Evolutionary conservation across 2,888 invertebrate genomes (phyloP).

Genomic region (Chloromyia formosa): DNA sequence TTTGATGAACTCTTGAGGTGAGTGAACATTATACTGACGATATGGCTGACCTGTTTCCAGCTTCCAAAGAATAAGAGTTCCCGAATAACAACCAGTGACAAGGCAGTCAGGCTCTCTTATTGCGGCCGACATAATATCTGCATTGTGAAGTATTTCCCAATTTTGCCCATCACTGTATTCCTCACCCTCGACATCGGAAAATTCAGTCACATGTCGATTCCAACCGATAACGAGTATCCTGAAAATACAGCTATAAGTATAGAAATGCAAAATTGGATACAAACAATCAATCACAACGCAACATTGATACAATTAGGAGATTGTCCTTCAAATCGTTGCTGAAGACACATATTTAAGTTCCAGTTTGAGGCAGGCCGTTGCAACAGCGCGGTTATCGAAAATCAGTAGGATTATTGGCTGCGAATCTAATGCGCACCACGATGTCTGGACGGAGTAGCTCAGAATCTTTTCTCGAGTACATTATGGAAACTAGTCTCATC

Average conservation of each 20-base stretch:
- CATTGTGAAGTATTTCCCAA: constrained; percentile 78
- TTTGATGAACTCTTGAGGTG: constrained; percentile 61
- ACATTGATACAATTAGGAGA: neutral
- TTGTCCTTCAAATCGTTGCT: too few relatives aligned
- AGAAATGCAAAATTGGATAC: neutral
- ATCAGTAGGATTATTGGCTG: too few relatives aligned
- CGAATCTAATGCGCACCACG: too few relatives aligned
- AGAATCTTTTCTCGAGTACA: too few relatives aligned
- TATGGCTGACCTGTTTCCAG: constrained; percentile 83
- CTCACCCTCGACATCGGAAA: constrained; percentile 67
- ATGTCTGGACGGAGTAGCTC: too few relatives aligned
- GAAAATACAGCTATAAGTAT: neutral
- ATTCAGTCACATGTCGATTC: constrained; percentile 78
- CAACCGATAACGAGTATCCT: constrained; percentile 82
- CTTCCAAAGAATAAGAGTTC: constrained; percentile 83
- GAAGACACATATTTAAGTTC: too few relatives aligned
- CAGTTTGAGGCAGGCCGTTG: too few relatives aligned
- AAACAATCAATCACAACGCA: neutral
- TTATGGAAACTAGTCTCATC: too few relatives aligned
- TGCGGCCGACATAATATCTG: constrained; percentile 78
- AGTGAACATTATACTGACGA: constrained; percentile 62
- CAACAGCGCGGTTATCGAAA: too few relatives aligned
- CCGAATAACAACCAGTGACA: constrained; percentile 80
- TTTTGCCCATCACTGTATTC: constrained; percentile 70
- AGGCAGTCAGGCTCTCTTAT: constrained; percentile 73